Percentiles rank a stretch among this genome's conserved stretches.
Evolutionary conservation across 2,888 invertebrate species (phyloP).

Genomic region (Alviniconcha strummeri): DNA sequence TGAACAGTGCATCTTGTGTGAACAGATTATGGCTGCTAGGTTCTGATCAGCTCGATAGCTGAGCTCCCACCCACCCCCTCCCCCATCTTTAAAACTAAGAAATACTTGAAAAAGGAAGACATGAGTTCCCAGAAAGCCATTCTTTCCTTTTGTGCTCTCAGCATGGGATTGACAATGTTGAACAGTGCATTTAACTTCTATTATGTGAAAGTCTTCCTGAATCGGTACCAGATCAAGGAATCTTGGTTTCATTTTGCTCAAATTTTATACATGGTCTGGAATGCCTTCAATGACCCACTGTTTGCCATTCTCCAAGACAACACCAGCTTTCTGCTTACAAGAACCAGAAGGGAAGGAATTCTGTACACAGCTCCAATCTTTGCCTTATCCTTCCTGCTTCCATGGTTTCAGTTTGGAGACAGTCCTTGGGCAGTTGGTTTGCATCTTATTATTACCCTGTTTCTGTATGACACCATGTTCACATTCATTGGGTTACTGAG

Average conservation of each 20-base stretch:
- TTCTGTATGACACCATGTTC: conserved; percentile 74
- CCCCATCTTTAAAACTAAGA: no score
- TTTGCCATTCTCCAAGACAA: conserved; percentile 73
- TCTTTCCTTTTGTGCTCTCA: conserved; percentile 58
- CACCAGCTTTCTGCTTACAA: conserved; percentile 63
- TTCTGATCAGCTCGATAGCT: no score
- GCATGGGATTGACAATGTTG: conserved; percentile 61
- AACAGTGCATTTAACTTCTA: conserved; percentile 73
- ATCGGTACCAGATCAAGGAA: conserved; percentile 72
- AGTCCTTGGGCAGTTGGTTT: conserved; percentile 69
- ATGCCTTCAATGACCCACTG: conserved; percentile 75
- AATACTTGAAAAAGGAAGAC: no score
- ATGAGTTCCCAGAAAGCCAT: conserved; percentile 34
- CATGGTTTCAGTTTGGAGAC: conserved; percentile 68
- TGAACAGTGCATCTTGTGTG: no score
- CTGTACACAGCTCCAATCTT: conserved; percentile 72
- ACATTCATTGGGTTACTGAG: conserved; percentile 72
- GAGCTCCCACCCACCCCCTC: no score
- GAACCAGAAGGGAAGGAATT: conserved; percentile 71
- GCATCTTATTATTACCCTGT: conserved; percentile 72
- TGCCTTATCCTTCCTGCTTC: conserved; percentile 70
- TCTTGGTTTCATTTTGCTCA: conserved; percentile 74
- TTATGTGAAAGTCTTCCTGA: conserved; percentile 74
- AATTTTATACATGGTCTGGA: conserved; percentile 74
- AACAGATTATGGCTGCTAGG: no score